phyloP scores from a whole-genome alignment of 2,113 vertebrate genomes.

The Anser cygnoides region DNA sequence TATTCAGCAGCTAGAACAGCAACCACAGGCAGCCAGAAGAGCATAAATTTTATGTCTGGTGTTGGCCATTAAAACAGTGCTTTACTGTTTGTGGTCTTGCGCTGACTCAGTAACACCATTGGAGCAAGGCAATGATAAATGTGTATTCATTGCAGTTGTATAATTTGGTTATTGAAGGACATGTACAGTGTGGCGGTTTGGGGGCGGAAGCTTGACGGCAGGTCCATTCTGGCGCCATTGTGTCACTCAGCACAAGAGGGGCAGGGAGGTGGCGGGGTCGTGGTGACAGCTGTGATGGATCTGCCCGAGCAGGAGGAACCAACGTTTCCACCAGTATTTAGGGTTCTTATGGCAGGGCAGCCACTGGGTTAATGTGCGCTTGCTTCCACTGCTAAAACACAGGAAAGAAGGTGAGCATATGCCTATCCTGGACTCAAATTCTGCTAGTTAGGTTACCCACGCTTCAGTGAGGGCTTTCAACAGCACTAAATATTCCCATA shows the following conservation, averaged over 20 bases:
- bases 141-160: neutral
- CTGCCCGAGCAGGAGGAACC: neutral
- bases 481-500: neutral
- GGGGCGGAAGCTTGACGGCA: neutral
- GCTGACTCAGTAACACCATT: constrained; percentile 32
- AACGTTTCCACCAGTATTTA: neutral
- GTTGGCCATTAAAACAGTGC: constrained; percentile 48
- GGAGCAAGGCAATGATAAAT: constrained; percentile 3
- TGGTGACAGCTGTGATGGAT: neutral
- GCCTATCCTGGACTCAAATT: neutral
- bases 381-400: neutral
- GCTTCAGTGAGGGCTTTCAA: neutral
- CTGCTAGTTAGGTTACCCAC: neutral
- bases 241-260: neutral
- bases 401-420: neutral
- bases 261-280: accelerated
- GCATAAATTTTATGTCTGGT: constrained; percentile 48
- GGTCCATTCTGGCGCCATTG: neutral
- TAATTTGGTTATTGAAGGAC: constrained; percentile 10
- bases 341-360: neutral
- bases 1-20: constrained; percentile 51
- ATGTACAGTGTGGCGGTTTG: neutral
- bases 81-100: constrained; percentile 44
- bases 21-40: constrained; percentile 47
- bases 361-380: neutral